These are phyloP conservation scores for Arrhamphus sclerolepis DNA, from an alignment of 2,797 vertebrate species.

Conservation along the genomic window DNA sequence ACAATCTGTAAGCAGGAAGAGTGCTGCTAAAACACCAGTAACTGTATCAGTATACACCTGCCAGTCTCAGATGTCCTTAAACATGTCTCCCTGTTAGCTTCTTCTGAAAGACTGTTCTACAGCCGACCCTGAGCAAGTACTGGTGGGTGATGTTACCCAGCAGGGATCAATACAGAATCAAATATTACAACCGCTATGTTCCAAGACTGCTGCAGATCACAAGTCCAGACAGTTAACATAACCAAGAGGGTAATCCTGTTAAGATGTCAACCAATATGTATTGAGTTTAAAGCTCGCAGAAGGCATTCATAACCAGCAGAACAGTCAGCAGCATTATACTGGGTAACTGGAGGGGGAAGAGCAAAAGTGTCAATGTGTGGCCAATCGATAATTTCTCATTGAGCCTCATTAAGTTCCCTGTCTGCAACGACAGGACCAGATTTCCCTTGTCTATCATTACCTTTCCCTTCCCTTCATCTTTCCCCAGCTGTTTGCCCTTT, in stretches of 20 bases:
- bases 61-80: constrained; percentile 47
- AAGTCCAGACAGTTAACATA: constrained; percentile 15
- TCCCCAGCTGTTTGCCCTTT: neutral
- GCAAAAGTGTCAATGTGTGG: constrained; percentile 45
- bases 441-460: constrained; percentile 18
- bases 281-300: constrained; percentile 17
- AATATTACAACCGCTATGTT: constrained; percentile 20
- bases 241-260: neutral
- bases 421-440: constrained; percentile 31
- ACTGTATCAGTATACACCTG: constrained; percentile 45
- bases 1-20: constrained; percentile 34
- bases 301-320: neutral
- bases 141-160: constrained; percentile 14
- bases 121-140: constrained; percentile 32
- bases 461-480: neutral
- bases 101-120: constrained; percentile 25
- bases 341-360: constrained; percentile 34
- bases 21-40: constrained; percentile 34
- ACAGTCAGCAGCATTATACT: constrained; percentile 26
- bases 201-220: constrained; percentile 16
- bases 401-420: constrained; percentile 35
- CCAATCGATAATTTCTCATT: constrained; percentile 53
- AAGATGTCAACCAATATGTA: constrained; percentile 22
- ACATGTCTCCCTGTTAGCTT: constrained; percentile 34
- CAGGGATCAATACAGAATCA: constrained; percentile 38